Evolutionary conservation across 2,113 vertebrate genomes (phyloP).

Genomic region (human): DNA sequence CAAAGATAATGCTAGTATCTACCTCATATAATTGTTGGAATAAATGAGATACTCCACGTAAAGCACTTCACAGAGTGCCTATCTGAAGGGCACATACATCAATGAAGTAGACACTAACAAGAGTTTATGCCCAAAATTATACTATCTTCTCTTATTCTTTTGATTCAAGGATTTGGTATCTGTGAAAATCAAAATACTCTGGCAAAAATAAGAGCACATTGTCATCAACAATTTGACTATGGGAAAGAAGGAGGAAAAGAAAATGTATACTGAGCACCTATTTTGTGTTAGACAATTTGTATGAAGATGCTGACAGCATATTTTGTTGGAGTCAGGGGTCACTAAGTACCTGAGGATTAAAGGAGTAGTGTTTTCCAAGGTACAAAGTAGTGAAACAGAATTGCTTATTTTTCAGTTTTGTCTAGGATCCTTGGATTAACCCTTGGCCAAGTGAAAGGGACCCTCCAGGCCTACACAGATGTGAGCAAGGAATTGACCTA

Average conservation of each 20-base stretch:
- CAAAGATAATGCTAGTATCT: neutral
- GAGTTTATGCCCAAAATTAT: neutral
- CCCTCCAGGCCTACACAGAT: neutral
- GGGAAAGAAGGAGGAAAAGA: neutral
- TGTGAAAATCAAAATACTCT: conserved; percentile 26
- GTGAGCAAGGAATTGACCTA: neutral
- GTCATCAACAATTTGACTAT: neutral
- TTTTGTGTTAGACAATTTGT: neutral
- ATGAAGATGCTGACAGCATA: neutral
- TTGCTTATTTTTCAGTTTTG: neutral
- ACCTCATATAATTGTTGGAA: neutral
- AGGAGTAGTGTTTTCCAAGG: neutral
- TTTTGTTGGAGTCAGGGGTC: neutral
- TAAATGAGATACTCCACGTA: neutral
- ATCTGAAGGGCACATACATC: neutral
- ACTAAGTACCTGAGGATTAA: neutral
- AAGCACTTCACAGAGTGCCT: neutral
- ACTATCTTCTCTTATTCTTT: neutral
- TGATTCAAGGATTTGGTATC: neutral
- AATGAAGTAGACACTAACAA: neutral
- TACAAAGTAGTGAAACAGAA: neutral
- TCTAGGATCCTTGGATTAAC: neutral
- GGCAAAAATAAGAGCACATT: neutral
- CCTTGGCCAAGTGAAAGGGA: neutral
- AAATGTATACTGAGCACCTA: neutral